Evolutionary conservation across 2,888 invertebrate genomes (phyloP).

Genomic region (Cheilosia variabilis): DNA sequence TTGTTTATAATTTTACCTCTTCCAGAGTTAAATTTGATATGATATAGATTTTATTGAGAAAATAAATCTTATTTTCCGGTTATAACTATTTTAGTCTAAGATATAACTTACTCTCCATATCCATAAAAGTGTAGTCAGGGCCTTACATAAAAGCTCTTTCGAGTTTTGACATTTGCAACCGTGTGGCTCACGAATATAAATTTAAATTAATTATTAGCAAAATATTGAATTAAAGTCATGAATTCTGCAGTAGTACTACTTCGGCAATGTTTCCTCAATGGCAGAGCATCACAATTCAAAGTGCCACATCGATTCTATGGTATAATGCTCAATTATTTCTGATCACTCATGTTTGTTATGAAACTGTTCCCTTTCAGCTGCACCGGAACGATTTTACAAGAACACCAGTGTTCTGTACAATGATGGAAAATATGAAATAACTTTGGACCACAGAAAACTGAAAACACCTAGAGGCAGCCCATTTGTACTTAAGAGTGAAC

Average conservation of each 20-base stretch:
- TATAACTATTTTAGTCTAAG: no score
- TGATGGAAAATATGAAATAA: slow-evolving; percentile 91
- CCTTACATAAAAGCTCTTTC: background rate
- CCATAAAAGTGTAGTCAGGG: no score
- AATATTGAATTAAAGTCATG: slow-evolving; percentile 28
- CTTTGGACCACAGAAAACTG: slow-evolving; percentile 93
- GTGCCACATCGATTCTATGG: slow-evolving; percentile 77
- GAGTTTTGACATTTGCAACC: slow-evolving; percentile 3
- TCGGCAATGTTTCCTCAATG: slow-evolving; percentile 44
- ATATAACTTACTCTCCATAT: no score
- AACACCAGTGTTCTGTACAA: slow-evolving; percentile 89
- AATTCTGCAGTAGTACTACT: slow-evolving; percentile 49
- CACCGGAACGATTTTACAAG: slow-evolving; percentile 89
- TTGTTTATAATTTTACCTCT: no score
- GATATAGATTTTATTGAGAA: no score
- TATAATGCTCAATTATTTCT: slow-evolving; percentile 42
- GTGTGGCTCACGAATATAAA: background rate
- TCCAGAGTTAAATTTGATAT: no score
- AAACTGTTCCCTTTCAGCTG: slow-evolving; percentile 78
- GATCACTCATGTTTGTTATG: slow-evolving; percentile 40
- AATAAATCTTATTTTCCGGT: no score
- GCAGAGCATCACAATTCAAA: slow-evolving; percentile 14
- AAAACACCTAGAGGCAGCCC: slow-evolving; percentile 94
- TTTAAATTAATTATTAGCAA: slow-evolving; percentile 9
- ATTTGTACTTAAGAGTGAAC: slow-evolving; percentile 92